These are phyloP conservation scores for Mythimna loreyi DNA, from an alignment of 2,888 invertebrate genomes.

Conservation along the genomic window DNA sequence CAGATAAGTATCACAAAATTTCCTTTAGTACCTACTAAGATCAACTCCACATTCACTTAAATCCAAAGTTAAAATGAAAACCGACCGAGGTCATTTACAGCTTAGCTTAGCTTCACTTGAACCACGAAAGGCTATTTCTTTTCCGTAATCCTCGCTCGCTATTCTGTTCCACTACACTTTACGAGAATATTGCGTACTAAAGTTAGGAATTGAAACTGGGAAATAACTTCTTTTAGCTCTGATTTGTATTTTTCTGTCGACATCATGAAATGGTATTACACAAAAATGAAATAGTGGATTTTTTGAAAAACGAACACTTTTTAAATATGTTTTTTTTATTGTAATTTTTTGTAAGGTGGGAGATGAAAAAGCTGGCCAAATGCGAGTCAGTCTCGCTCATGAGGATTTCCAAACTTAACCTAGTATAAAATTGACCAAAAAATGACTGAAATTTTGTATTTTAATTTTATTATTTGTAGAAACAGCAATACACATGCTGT, in stretches of 20 bases:
- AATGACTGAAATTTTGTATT: too few relatives aligned
- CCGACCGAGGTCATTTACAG: slow-evolving; percentile 44
- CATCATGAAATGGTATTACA: too few relatives aligned
- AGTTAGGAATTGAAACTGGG: slow-evolving; percentile 5
- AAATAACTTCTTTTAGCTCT: not conserved
- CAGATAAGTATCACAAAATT: not conserved
- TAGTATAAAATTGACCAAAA: too few relatives aligned
- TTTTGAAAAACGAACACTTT: too few relatives aligned
- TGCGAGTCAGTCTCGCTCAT: too few relatives aligned
- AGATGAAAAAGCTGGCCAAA: too few relatives aligned
- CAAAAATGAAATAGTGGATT: too few relatives aligned
- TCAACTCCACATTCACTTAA: slow-evolving; percentile 14
- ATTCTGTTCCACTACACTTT: slow-evolving; percentile 16
- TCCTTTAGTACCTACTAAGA: not conserved
- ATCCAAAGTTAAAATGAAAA: slow-evolving; percentile 43
- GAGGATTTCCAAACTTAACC: too few relatives aligned
- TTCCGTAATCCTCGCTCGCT: slow-evolving; percentile 29
- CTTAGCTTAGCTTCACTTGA: slow-evolving; percentile 42
- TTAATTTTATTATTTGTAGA: too few relatives aligned
- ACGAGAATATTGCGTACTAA: slow-evolving; percentile 7
- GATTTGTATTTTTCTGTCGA: not conserved
- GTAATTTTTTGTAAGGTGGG: too few relatives aligned
- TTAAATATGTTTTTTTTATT: too few relatives aligned
- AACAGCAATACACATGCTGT: too few relatives aligned
- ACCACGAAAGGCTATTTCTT: slow-evolving; percentile 38